A percentile compares a stretch with the other conserved stretches of the same genome.
phyloP scores from a whole-genome alignment of 2,797 vertebrate genomes.

The Tachyglossus aculeatus region DNA sequence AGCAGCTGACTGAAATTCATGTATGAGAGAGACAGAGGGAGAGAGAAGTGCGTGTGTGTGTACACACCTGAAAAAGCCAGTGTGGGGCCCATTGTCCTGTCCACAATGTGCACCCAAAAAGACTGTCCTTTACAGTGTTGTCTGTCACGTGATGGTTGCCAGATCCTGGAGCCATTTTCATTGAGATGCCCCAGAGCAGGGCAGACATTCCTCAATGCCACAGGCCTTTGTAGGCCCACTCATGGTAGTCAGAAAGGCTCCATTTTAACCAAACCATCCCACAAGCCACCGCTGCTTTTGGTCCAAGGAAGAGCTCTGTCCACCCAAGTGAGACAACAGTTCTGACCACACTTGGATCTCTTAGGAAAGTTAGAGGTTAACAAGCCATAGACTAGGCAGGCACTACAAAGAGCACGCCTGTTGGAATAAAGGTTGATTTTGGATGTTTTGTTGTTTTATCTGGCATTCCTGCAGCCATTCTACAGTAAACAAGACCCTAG shows the following conservation, averaged over 20 bases:
- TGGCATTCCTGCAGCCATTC: conserved; percentile 50
- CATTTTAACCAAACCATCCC: conserved; percentile 14
- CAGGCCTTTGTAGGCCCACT: conserved; percentile 32
- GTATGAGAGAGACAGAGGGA: no score
- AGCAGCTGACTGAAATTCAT: no score
- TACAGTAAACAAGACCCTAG: conserved; percentile 52
- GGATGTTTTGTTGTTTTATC: conserved; percentile 60
- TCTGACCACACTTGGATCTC: not conserved
- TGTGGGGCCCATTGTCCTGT: no score
- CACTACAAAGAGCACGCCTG: conserved; percentile 28
- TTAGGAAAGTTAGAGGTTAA: conserved; percentile 34
- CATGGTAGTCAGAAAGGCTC: conserved; percentile 27
- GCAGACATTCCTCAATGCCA: no score
- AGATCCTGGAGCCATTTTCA: no score
- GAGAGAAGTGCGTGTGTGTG: no score
- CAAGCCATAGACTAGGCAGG: conserved; percentile 22
- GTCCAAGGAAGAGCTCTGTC: conserved; percentile 2
- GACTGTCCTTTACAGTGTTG: no score
- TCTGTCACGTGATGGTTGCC: no score
- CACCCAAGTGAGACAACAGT: conserved; percentile 9
- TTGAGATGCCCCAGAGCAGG: no score
- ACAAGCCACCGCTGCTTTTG: conserved; percentile 13
- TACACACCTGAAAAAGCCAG: no score
- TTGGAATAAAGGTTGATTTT: conserved; percentile 59
- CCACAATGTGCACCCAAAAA: no score